phyloP scores from a whole-genome alignment of 2,888 invertebrate genomes.

The Scaptomyza tumidula region DNA sequence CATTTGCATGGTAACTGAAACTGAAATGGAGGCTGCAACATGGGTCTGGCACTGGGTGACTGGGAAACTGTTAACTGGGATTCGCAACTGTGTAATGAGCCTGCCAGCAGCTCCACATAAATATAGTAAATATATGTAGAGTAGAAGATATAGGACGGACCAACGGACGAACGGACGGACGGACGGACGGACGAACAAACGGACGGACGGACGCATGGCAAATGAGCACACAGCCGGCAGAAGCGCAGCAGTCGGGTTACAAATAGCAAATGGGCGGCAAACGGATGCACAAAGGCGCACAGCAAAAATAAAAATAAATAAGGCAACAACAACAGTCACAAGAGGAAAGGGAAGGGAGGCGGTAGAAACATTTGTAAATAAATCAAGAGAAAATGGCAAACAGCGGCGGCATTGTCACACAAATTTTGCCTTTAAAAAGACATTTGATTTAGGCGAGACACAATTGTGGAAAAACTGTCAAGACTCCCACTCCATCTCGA shows the following conservation, averaged over 20 bases:
- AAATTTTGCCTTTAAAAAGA: conserved; percentile 52
- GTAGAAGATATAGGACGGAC: conserved; percentile 53
- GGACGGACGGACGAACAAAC: conserved; percentile 56
- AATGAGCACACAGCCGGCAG: conserved; percentile 47
- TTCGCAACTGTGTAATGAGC: conserved; percentile 67
- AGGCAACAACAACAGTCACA: neutral
- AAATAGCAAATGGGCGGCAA: conserved; percentile 28
- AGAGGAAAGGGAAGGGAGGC: neutral
- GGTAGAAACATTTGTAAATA: conserved; percentile 59
- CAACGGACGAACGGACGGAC: conserved; percentile 54
- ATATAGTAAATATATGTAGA: conserved; percentile 23
- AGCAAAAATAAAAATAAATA: conserved; percentile 8
- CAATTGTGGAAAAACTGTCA: conserved; percentile 20
- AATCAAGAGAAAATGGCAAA: conserved; percentile 68
- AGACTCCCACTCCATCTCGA: neutral
- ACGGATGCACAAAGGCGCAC: conserved; percentile 28
- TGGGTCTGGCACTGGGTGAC: conserved; percentile 21
- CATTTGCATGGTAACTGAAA: conserved; percentile 66
- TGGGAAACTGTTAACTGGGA: conserved; percentile 35
- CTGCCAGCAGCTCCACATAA: conserved; percentile 51
- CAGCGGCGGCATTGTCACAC: conserved; percentile 55
- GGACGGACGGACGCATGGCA: conserved; percentile 61
- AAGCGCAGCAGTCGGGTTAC: conserved; percentile 9
- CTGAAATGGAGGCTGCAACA: conserved; percentile 28
- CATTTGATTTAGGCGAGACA: conserved; percentile 58